phyloP scores from a whole-genome alignment of 2,888 invertebrate species.

The Onthophagus sagittarius region DNA sequence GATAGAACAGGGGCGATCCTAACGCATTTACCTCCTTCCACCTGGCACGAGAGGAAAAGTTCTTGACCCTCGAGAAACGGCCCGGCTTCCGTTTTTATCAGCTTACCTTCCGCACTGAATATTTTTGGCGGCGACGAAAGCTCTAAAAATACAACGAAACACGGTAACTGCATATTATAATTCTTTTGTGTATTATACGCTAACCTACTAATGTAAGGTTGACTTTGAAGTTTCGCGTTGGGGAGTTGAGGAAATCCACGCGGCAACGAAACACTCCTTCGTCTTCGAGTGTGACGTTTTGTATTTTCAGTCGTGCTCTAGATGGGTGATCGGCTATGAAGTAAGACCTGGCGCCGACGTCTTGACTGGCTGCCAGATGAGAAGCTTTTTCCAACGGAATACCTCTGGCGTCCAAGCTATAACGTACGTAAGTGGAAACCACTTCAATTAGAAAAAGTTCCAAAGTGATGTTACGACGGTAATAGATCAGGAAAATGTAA shows the following conservation, averaged over 20 bases:
- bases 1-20: neutral
- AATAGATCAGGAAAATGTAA: conserved; percentile 12
- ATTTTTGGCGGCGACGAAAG: conserved; percentile 77
- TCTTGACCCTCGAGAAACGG: conserved; percentile 85
- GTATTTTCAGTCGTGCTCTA: conserved; percentile 70
- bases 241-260: conserved; percentile 84
- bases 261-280: conserved; percentile 84
- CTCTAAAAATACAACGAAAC: conserved; percentile 52
- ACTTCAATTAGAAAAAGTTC: conserved; percentile 8
- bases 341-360: conserved; percentile 70
- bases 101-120: conserved; percentile 78
- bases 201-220: conserved; percentile 86
- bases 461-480: neutral
- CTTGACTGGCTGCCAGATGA: conserved; percentile 75
- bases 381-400: conserved; percentile 62
- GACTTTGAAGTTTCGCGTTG: conserved; percentile 81
- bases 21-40: conserved; percentile 68
- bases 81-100: conserved; percentile 73
- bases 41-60: conserved; percentile 79
- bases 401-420: conserved; percentile 74
- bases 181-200: conserved; percentile 40
- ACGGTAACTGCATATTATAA: neutral
- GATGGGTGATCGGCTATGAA: conserved; percentile 70
- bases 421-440: conserved; percentile 31
- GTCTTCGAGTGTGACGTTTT: conserved; percentile 67